These are phyloP conservation scores for Euplagia quadripunctaria DNA, from an alignment of 2,888 invertebrate genomes.

Conservation along the genomic window DNA sequence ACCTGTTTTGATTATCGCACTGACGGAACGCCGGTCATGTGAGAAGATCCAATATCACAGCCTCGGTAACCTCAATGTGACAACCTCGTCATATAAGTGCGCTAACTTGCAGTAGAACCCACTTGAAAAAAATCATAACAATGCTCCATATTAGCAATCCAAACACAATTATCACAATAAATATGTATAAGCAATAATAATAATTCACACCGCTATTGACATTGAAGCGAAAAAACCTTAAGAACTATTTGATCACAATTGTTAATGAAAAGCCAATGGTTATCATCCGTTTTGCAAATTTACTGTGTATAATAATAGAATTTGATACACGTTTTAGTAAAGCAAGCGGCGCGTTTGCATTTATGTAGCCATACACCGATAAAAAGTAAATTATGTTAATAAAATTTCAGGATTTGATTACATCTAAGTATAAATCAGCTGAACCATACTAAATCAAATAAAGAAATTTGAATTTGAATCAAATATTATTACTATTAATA, in stretches of 20 bases:
- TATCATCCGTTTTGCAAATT: not conserved
- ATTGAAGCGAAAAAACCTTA: constrained; percentile 8
- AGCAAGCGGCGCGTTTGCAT: too few relatives aligned
- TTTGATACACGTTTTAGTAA: too few relatives aligned
- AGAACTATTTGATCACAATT: constrained; percentile 1
- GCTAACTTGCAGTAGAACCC: constrained; percentile 15
- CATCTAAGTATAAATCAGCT: too few relatives aligned
- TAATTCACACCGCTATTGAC: constrained; percentile 6
- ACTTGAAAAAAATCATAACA: not conserved
- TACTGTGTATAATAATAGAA: not conserved
- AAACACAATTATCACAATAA: constrained; percentile 10
- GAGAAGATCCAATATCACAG: constrained; percentile 51
- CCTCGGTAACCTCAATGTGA: constrained; percentile 26
- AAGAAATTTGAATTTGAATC: too few relatives aligned
- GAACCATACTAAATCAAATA: too few relatives aligned
- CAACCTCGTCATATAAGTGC: constrained; percentile 30
- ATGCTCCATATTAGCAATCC: constrained; percentile 2
- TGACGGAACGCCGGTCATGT: constrained; percentile 58
- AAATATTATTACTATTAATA: too few relatives aligned
- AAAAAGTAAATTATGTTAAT: too few relatives aligned
- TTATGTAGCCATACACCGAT: too few relatives aligned
- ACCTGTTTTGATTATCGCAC: constrained; percentile 58
- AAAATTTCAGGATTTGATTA: too few relatives aligned
- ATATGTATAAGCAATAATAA: not conserved
- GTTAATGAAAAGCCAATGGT: constrained; percentile 1